Conservation (phyloP, 1,140 invertebrate species). For the Cylas formicarius region DNA sequence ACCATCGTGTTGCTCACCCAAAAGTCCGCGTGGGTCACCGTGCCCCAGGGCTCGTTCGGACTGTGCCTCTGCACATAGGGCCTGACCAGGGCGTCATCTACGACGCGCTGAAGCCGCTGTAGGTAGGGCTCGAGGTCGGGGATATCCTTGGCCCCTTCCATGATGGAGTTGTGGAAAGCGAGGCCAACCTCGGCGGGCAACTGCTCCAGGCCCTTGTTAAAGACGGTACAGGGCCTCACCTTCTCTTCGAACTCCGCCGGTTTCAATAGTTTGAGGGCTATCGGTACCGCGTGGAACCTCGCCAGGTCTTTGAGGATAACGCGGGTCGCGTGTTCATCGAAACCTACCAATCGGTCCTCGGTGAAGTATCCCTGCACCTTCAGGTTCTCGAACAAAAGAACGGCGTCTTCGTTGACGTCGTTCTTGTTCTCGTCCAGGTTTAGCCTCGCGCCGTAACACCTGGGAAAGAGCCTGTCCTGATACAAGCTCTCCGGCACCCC, state of each 20-base stretch:
- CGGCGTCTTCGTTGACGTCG: constrained; percentile 49
- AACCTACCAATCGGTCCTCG: constrained; percentile 44
- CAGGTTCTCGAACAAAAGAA: constrained; percentile 52
- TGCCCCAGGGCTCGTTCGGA: constrained; percentile 44
- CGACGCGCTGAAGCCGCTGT: constrained; percentile 21
- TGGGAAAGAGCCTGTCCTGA: constrained; percentile 43
- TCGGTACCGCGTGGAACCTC: constrained; percentile 50
- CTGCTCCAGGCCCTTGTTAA: constrained; percentile 33
- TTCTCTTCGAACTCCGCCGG: constrained; percentile 45
- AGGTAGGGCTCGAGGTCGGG: constrained; percentile 30
- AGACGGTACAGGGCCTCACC: constrained; percentile 38
- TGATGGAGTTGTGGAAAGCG: constrained; percentile 33
- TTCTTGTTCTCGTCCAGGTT: constrained; percentile 39
- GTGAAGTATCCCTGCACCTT: constrained; percentile 45
- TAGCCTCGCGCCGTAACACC: constrained; percentile 49
- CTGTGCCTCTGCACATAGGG: constrained; percentile 22
- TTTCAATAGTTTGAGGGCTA: constrained; percentile 48
- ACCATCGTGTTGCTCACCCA: constrained; percentile 58
- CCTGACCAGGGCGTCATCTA: constrained; percentile 21
- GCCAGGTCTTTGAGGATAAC: constrained; percentile 47
- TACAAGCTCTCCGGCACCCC: constrained; percentile 39
- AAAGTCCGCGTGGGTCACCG: constrained; percentile 52
- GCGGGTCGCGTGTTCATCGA: constrained; percentile 46
- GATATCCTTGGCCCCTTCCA: constrained; percentile 33
- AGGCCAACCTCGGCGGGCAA: constrained; percentile 28